Base-by-base conservation (phyloP, 2,888 invertebrate species). In the Molorchus minor region DNA sequence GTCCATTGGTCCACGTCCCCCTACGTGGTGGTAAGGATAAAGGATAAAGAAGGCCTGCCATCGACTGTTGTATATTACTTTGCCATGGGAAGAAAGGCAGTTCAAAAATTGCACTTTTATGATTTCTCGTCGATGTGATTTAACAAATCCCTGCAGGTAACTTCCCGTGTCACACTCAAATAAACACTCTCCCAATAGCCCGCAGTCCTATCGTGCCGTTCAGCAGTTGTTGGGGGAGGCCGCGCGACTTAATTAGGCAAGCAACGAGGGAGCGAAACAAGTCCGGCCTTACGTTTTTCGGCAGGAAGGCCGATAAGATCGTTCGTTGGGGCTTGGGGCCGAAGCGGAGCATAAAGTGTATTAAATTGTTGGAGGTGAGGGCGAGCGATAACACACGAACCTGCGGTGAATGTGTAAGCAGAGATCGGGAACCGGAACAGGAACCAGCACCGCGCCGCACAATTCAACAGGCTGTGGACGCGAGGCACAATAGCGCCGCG, bases 401-500 rank as follows among this genome's bases (percentile, higher is more conserved):
- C 64, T 47, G 64, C 53, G 58, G 64, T 61, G 70, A 71, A 72
- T 70, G 70, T 70, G 68, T 63, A 71, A 67, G 60, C 41, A 58
- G 60, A 67, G 51, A 56, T 58, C 61, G 49, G 38, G 46, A 44
- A 52, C 68, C 66, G 68, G 68, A 68, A 66, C 63, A 62, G 64
- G 68, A 63, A 61, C 61, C 58, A 38, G 40, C 72, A 62, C 60
- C 65, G 66, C 72, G 72, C 60, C 65, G 66, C 72, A 72, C 75
- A 76, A 75, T 71, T 77, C 77, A 76, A 76, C 76, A 75, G 76
- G 73, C 76, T 68, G 71, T 71, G 71, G 73, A 76, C 73, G 71
- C 61, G 65, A 63, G 61, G 65, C 62, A 76, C 77, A 77, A 77
- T 75, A 71, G 71, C 63, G 71, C n/a, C 33, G 33, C 75, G 75